Base-by-base conservation (phyloP, 2,113 vertebrate genomes). In the Gallinago undulata region DNA sequence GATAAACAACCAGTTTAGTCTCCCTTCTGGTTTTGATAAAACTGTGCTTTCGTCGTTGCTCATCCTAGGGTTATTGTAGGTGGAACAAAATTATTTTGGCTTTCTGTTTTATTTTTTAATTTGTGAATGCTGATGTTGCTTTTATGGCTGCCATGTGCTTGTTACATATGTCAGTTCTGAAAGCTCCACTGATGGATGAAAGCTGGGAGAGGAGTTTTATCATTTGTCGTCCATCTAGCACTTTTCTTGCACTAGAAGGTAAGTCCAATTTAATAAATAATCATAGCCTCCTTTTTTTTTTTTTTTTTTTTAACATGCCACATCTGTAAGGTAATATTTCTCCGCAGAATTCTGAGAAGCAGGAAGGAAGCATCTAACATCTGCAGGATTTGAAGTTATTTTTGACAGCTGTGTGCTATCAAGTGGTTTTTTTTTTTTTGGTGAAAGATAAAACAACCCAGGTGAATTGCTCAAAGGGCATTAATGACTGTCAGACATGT, bases 321-420 rank as follows among this genome's bases (percentile, higher is more conserved):
- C 77, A 80, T 87, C 67, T 96, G 78, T 90, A 86, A 92, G 75
- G 83, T 84, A 96, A 67, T 95, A 95, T 87, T 88, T 97, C 76
- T 96, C 15, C 87, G 11, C 31, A 87, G 53, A 89, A 89, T 67
- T 57, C 77, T 88, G 39, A 86, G 56, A 64, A 87, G 17, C 64
- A 91, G 90, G 87, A 96, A 96, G 95, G 93, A 94, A 96, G 86
- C 78, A 90, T 90, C 92, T 89, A 87, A 95, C 95, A 97, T 94
- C 79, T 95, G 43, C 70, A 86, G 59, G 66, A 94, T 83, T 69
- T 94, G 64, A 89, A 91, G 69, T 94, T 93, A 66, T 73, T 91
- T 93, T 79, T 78, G 74, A 85, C 84, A 96, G 66, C 66, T 94
- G 96, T 89, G n/a, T 56, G 33, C 69, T 95, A 64, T 74, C 92